A percentile compares a stretch with the other conserved stretches of the same genome.
Conservation (phyloP, 2,888 invertebrate genomes). For the Ischnura elegans region DNA sequence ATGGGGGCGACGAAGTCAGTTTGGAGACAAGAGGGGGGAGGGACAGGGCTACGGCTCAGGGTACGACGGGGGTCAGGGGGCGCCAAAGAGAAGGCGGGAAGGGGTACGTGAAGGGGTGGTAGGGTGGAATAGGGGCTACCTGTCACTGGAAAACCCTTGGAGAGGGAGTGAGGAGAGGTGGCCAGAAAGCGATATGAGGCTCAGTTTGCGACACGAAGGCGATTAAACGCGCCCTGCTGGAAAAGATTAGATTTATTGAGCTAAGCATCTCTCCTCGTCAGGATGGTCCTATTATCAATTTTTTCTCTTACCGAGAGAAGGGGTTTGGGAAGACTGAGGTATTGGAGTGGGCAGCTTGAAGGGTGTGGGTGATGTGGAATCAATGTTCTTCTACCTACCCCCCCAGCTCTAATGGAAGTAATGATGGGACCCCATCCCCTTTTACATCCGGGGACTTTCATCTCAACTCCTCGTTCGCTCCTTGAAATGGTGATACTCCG, state of each 20-base stretch:
- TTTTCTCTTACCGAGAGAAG: neutral
- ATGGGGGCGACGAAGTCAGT: neutral
- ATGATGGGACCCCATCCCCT: neutral
- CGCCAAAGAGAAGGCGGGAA: neutral
- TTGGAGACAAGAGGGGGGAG: neutral
- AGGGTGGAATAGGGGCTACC: neutral
- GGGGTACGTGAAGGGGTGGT: neutral
- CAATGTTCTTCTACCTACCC: neutral
- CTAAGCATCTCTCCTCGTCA: constrained; percentile 52
- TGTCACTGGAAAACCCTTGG: neutral
- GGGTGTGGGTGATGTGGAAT: neutral
- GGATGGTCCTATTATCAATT: constrained; percentile 50
- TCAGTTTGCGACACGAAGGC: constrained; percentile 54
- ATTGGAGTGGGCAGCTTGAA: neutral
- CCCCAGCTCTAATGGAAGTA: constrained; percentile 11
- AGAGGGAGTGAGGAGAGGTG: constrained; percentile 5
- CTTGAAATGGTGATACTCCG: neutral
- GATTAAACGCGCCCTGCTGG: constrained; percentile 39
- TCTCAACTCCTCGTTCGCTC: neutral
- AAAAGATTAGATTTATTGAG: constrained; percentile 56
- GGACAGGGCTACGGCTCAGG: no score
- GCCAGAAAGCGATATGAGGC: constrained; percentile 56
- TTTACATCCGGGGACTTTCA: neutral
- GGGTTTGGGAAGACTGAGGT: neutral
- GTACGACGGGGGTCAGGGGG: neutral